Evolutionary conservation across 2,888 invertebrate species (phyloP).

Genomic region (Sphecodes monilicornis): DNA sequence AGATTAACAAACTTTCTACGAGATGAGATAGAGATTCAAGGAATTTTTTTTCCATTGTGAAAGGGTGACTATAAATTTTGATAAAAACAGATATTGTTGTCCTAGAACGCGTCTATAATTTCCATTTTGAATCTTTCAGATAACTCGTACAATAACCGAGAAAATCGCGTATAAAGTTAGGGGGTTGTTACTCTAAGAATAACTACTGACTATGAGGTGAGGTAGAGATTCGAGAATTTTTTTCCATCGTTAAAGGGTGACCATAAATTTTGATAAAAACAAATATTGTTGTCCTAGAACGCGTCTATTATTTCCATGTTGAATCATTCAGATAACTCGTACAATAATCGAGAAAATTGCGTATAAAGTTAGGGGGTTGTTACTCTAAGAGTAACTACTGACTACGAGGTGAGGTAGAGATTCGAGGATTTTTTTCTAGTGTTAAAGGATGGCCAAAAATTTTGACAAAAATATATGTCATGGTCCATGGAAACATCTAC

Average conservation of each 20-base stretch:
- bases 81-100: background rate
- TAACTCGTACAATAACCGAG: background rate
- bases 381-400: background rate
- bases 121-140: background rate
- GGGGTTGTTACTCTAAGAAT: background rate
- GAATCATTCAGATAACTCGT: background rate
- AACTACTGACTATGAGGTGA: background rate
- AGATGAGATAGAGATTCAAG: no score
- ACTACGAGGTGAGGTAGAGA: no score
- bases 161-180: background rate
- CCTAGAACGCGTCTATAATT: background rate
- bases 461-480: background rate
- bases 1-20: no score
- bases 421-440: background rate
- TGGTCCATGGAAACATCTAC: no score
- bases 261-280: background rate
- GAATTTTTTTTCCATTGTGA: no score
- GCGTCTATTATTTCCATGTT: background rate
- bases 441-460: background rate
- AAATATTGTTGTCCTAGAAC: rapidly evolving
- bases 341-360: background rate
- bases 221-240: background rate
- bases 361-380: background rate
- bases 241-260: background rate
- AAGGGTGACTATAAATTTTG: no score